Conservation (phyloP, 35 echinoderm and acorn worm genomes). For the Chiridota heheva region DNA sequence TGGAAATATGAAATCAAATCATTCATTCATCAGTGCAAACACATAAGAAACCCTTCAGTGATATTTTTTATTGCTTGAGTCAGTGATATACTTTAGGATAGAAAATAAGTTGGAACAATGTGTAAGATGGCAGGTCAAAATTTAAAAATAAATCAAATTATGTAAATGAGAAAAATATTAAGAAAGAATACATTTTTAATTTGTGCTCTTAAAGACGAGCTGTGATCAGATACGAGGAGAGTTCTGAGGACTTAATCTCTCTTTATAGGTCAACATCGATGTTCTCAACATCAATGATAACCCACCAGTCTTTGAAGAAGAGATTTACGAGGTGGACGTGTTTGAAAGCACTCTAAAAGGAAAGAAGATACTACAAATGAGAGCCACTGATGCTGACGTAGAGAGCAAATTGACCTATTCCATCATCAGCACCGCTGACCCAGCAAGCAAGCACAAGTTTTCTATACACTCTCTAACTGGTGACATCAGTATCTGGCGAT, state of each 20-base stretch:
- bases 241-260: background rate
- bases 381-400: slow-evolving; percentile 62
- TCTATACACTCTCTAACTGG: slow-evolving; percentile 61
- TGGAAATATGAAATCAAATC: no score
- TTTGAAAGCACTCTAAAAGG: slow-evolving; percentile 52
- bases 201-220: background rate
- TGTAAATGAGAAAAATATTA: no score
- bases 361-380: slow-evolving; percentile 43
- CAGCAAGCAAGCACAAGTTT: slow-evolving; percentile 56
- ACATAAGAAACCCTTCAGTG: no score
- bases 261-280: slow-evolving; percentile 42
- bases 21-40: no score
- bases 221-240: background rate
- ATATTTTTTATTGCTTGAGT: no score
- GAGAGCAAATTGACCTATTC: slow-evolving; percentile 63
- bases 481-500: slow-evolving; percentile 39
- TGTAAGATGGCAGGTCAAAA: no score
- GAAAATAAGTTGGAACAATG: no score
- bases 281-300: slow-evolving; percentile 84
- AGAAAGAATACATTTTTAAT: background rate
- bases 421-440: slow-evolving; percentile 52
- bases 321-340: slow-evolving; percentile 68
- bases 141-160: no score
- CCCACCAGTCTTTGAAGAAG: slow-evolving; percentile 66
- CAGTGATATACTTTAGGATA: no score